These are phyloP conservation scores for Elephantulus edwardii DNA, from an alignment of 2,113 vertebrate genomes.

Conservation along the genomic window DNA sequence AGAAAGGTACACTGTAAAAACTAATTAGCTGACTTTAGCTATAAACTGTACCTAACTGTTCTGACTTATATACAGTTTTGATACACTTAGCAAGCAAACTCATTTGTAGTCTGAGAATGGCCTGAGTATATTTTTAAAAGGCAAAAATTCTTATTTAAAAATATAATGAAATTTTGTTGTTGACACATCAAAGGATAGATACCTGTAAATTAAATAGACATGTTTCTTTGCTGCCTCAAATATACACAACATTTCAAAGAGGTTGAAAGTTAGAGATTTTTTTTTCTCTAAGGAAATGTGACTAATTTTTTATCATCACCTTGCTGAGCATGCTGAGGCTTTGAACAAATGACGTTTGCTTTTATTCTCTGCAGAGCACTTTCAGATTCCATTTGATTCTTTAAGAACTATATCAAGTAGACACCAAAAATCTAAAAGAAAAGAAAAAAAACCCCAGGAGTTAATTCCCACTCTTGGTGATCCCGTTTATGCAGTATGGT, in stretches of 20 bases:
- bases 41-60: not conserved
- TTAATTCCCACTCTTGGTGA: not conserved
- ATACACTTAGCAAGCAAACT: not conserved
- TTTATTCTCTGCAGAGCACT: not conserved
- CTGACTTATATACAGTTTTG: not conserved
- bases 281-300: conserved; percentile 34
- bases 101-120: not conserved
- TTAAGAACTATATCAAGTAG: not conserved
- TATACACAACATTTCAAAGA: conserved; percentile 42
- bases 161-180: conserved; percentile 33
- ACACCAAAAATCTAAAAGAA: not conserved
- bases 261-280: conserved; percentile 26
- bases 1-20: not conserved
- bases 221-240: conserved; percentile 8
- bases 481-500: not conserved
- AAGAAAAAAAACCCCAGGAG: not conserved
- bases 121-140: conserved; percentile 29
- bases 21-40: not conserved
- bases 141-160: conserved; percentile 49
- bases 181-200: conserved; percentile 48
- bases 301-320: conserved; percentile 16
- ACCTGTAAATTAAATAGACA: conserved; percentile 51
- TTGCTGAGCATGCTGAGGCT: not conserved
- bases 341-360: not conserved
- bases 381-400: not conserved